Percentiles rank a stretch among this genome's conserved stretches.
These are phyloP conservation scores for Gobionotothen gibberifrons DNA, from an alignment of 2,797 vertebrate species.

Conservation along the genomic window DNA sequence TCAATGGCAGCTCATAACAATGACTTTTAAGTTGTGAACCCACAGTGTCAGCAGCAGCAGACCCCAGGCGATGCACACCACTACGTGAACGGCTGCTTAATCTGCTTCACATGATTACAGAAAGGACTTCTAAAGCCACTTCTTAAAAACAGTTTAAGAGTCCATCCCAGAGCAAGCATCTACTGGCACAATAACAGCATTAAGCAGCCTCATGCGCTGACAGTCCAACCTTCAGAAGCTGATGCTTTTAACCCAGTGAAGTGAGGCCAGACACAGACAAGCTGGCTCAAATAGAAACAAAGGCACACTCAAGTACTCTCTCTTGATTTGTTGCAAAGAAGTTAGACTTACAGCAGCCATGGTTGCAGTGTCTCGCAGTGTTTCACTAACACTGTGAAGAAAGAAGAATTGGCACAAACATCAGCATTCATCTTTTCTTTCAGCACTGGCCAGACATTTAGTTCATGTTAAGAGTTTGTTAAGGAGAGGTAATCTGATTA, in stretches of 20 bases:
- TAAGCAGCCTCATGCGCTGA: slow-evolving; percentile 36
- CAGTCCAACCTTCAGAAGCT: slow-evolving; percentile 17
- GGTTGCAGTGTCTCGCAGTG: slow-evolving; percentile 67
- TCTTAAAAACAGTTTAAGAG: slow-evolving; percentile 63
- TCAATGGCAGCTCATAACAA: slow-evolving; percentile 4
- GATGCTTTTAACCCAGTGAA: slow-evolving; percentile 15
- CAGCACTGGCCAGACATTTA: not conserved
- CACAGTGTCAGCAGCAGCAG: slow-evolving; percentile 12
- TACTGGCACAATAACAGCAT: slow-evolving; percentile 46
- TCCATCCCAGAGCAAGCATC: slow-evolving; percentile 50
- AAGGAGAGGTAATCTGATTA: not conserved
- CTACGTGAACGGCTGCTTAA: slow-evolving; percentile 42
- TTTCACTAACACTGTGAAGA: slow-evolving; percentile 55
- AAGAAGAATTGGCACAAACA: slow-evolving; percentile 43
- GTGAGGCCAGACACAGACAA: not conserved
- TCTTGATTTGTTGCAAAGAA: slow-evolving; percentile 10
- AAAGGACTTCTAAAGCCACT: slow-evolving; percentile 49
- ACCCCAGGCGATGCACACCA: slow-evolving; percentile 47
- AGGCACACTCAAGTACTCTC: slow-evolving; percentile 9
- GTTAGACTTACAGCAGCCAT: slow-evolving; percentile 85
- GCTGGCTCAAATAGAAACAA: slow-evolving; percentile 19
- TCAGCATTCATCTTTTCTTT: slow-evolving; percentile 2
- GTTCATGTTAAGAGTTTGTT: slow-evolving; percentile 4
- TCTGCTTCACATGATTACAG: slow-evolving; percentile 71
- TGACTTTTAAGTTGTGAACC: not conserved